phyloP scores from a whole-genome alignment of 1,140 invertebrate genomes.

The Drosophila santomea region DNA sequence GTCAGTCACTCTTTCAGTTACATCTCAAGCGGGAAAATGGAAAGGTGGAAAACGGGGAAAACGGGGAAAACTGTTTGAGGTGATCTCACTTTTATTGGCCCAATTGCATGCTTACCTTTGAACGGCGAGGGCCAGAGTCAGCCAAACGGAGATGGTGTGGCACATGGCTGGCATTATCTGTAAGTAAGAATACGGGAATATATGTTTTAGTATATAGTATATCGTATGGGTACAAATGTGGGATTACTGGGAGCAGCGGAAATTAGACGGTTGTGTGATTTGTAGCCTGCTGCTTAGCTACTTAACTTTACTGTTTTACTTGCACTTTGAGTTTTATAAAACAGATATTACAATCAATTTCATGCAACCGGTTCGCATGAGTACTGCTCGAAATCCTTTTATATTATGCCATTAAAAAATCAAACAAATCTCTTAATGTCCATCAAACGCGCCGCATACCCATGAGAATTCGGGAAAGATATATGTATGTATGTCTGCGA shows the following conservation, averaged over 20 bases:
- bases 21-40: conserved; percentile 9
- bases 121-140: conserved; percentile 93
- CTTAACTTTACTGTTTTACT: no score
- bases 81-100: conserved; percentile 33
- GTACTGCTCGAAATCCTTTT: neutral
- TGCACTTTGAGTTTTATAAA: no score
- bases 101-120: conserved; percentile 87
- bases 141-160: conserved; percentile 96
- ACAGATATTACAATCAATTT: neutral
- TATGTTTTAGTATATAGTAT: conserved; percentile 3
- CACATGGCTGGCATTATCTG: conserved; percentile 93
- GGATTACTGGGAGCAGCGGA: neutral
- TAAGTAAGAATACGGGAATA: conserved; percentile 23
- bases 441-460: neutral
- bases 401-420: neutral
- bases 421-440: neutral
- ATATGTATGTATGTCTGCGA: neutral
- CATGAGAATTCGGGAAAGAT: neutral
- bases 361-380: neutral
- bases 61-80: neutral
- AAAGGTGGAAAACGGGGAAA: no score
- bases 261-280: neutral
- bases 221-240: neutral
- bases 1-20: conserved; percentile 14
- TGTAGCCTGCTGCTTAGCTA: neutral